These are phyloP conservation scores for Cnemophilus loriae DNA, from an alignment of 2,113 vertebrate species.

Conservation along the genomic window DNA sequence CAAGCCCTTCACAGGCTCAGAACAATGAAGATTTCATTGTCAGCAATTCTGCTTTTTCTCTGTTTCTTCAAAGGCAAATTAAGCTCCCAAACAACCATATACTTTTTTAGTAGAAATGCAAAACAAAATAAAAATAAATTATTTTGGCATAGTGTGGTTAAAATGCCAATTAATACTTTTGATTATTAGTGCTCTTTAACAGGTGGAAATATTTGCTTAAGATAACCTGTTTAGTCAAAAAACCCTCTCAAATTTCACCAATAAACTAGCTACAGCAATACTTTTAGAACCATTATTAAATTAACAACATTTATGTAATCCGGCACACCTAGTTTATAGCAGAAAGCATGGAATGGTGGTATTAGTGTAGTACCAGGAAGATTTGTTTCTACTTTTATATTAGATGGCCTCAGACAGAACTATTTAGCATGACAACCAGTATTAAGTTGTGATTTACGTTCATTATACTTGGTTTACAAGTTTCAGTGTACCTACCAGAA, in stretches of 20 bases:
- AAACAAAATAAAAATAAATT: neutral
- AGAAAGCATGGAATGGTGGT: neutral
- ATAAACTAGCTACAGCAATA: neutral
- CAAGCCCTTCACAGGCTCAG: neutral
- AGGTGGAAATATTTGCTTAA: neutral
- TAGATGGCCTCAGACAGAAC: neutral
- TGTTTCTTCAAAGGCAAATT: neutral
- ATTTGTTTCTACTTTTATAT: neutral
- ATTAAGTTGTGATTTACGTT: neutral
- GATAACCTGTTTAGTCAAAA: neutral
- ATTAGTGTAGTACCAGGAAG: neutral
- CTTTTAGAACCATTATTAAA: neutral
- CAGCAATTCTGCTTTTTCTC: neutral
- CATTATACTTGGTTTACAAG: neutral
- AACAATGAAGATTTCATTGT: neutral
- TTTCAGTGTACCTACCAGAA: slow-evolving; percentile 61
- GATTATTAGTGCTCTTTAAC: neutral
- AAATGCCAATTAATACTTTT: neutral
- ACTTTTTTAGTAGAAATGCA: neutral
- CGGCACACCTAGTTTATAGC: neutral
- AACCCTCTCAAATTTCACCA: neutral
- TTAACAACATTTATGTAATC: neutral
- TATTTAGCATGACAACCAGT: neutral
- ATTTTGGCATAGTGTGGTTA: neutral
- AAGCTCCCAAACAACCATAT: neutral